phyloP scores from a whole-genome alignment of 2,888 invertebrate species.

The Macrosiphum euphorbiae region DNA sequence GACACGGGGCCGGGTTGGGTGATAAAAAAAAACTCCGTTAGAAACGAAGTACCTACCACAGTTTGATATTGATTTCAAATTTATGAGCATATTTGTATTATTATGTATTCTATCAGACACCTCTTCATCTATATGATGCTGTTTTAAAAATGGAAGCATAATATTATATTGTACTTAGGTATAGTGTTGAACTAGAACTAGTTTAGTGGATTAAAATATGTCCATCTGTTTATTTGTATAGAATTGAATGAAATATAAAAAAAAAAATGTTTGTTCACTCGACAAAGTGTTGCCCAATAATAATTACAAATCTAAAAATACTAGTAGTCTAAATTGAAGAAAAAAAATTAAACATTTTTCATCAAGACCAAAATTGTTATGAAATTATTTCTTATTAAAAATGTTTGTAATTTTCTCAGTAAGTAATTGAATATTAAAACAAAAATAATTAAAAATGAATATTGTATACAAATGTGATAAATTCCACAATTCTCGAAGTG shows the following conservation, averaged over 20 bases:
- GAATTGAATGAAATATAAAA: not conserved
- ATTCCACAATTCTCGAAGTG: not conserved
- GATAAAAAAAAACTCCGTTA: not conserved
- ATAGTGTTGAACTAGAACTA: too few species aligned
- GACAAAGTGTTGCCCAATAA: not conserved
- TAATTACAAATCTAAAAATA: not conserved
- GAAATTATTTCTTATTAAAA: not conserved
- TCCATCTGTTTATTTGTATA: too few species aligned
- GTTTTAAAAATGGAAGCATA: too few species aligned
- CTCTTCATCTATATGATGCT: too few species aligned
- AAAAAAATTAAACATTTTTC: not conserved
- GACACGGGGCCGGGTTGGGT: not conserved
- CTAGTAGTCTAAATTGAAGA: not conserved
- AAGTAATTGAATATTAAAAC: not conserved
- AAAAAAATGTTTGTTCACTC: not conserved
- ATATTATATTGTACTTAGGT: too few species aligned
- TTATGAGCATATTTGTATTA: not conserved
- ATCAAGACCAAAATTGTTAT: not conserved
- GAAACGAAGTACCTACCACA: too few species aligned
- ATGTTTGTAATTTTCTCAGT: too few species aligned
- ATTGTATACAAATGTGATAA: not conserved
- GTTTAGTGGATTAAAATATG: too few species aligned
- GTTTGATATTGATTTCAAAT: not conserved
- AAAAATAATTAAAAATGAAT: not conserved
- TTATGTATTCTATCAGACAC: too few species aligned